Base-by-base conservation (phyloP, 2,888 invertebrate genomes). In the Choristoneura rosaceana region DNA sequence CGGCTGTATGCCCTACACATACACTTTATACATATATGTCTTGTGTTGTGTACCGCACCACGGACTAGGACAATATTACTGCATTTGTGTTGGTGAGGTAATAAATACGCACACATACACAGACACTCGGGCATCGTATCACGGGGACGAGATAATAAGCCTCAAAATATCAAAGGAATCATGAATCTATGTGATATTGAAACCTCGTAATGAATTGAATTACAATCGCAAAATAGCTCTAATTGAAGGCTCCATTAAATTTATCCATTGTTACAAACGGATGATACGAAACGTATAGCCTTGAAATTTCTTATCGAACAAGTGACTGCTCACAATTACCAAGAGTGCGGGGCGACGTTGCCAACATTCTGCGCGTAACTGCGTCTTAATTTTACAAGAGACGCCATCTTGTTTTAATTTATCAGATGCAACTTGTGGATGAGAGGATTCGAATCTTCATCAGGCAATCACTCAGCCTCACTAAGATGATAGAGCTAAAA, bases 241-340 rank as follows among this genome's bases (percentile, higher is more conserved):
- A 71, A 76, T 77, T 76, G 78, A 79, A 79, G 76, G 59, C 69
- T 58, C 55, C 79, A 83, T 86, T 84, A 84, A 84, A 83, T 84
- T 85, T 84, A 88, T 87, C 87, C 87, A 88, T 90, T 91, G 91
- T 92, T 90, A 84, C 80, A 84, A 84, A 79, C 81, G 78, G 84
- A 87, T 84, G 85, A 88, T 87, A 90, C 88, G 76, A 86, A 90
- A 84, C 79, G 80, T 80, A 81, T 89, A 92, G 91, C 93, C 93
- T 93, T 94, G 93, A 93, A 91, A 90, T 83, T 87, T 91, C 91
- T 93, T 93, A 94, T 93, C 93, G 90, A 90, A 84, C 86, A 89
- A 91, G 88, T 85, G 88, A 87, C 87, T 86, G 86, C 84, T 84
- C 82, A 83, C 85, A 85, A 85, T 86, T 84, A 84, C 84, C 76